These are phyloP conservation scores for Larimichthys polyactis DNA, from an alignment of 2,113 vertebrate genomes.

Conservation along the genomic window DNA sequence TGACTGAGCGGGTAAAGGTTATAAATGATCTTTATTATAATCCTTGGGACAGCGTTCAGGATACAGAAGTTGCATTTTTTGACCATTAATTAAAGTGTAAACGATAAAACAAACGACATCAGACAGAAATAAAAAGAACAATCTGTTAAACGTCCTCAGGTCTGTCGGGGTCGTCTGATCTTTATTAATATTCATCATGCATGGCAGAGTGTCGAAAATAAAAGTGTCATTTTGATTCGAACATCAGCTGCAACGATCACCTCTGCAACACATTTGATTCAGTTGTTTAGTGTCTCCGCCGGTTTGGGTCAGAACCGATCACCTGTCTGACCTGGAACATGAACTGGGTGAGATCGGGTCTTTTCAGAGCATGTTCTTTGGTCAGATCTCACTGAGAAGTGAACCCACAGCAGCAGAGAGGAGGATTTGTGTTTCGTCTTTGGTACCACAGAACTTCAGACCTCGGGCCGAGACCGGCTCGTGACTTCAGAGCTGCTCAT, in stretches of 20 bases:
- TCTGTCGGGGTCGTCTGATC: constrained; percentile 42
- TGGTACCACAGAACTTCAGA: constrained; percentile 25
- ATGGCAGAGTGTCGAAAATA: constrained; percentile 53
- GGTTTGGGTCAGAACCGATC: not conserved
- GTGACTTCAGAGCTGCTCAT: constrained; percentile 36
- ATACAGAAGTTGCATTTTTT: constrained; percentile 83
- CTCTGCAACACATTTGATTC: not conserved
- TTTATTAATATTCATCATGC: constrained; percentile 55
- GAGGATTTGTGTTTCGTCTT: constrained; percentile 49
- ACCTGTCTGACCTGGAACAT: not conserved
- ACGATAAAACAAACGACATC: constrained; percentile 51
- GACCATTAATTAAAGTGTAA: constrained; percentile 53
- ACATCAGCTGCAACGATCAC: constrained; percentile 26
- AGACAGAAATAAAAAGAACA: constrained; percentile 37
- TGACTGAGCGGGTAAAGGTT: constrained; percentile 68
- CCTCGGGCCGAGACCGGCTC: constrained; percentile 8
- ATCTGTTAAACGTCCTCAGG: constrained; percentile 36
- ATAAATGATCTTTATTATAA: constrained; percentile 87
- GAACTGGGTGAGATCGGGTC: not conserved
- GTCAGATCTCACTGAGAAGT: constrained; percentile 7
- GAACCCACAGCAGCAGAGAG: constrained; percentile 2
- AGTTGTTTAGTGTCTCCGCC: not conserved
- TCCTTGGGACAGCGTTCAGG: constrained; percentile 82
- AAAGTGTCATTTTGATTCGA: constrained; percentile 34
- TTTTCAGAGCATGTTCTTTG: constrained; percentile 23